These are phyloP conservation scores for Cyanocitta stelleri DNA, from an alignment of 2,113 vertebrate genomes.

Conservation along the genomic window DNA sequence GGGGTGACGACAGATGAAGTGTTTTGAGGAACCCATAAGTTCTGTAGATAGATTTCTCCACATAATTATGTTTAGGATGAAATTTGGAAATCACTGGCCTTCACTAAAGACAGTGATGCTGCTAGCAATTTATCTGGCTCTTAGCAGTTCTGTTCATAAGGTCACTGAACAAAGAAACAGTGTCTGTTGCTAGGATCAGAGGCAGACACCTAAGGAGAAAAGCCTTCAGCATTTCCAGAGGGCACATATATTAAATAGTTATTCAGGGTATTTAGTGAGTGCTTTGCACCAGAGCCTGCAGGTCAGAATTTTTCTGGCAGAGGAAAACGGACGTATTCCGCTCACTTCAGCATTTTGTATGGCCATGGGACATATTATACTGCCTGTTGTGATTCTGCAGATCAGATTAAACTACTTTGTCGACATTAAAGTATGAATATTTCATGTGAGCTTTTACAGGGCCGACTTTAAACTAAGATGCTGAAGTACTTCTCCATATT, in stretches of 20 bases:
- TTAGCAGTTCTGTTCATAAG: not conserved
- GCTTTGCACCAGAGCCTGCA: not conserved
- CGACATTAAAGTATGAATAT: constrained; percentile 75
- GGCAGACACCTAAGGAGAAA: not conserved
- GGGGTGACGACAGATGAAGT: constrained; percentile 6
- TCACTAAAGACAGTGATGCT: not conserved
- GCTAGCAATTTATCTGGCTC: not conserved
- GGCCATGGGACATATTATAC: constrained; percentile 40
- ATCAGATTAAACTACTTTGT: constrained; percentile 69
- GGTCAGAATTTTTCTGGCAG: constrained; percentile 27
- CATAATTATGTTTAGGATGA: not conserved
- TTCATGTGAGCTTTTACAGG: constrained; percentile 61
- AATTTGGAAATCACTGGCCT: not conserved
- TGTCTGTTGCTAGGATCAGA: not conserved
- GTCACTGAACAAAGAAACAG: constrained; percentile 6
- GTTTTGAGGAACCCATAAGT: not conserved
- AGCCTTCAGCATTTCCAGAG: constrained; percentile 10
- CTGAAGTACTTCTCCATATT: constrained; percentile 34
- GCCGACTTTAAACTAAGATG: constrained; percentile 60
- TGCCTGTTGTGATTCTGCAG: constrained; percentile 57
- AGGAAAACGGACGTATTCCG: not conserved
- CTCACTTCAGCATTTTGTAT: constrained; percentile 57
- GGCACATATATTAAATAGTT: not conserved
- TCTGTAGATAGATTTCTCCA: not conserved
- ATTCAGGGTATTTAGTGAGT: not conserved